A percentile compares a stretch with the other conserved stretches of the same genome.
phyloP scores from a whole-genome alignment of 2,888 invertebrate species.

The Trachelus tabidus region DNA sequence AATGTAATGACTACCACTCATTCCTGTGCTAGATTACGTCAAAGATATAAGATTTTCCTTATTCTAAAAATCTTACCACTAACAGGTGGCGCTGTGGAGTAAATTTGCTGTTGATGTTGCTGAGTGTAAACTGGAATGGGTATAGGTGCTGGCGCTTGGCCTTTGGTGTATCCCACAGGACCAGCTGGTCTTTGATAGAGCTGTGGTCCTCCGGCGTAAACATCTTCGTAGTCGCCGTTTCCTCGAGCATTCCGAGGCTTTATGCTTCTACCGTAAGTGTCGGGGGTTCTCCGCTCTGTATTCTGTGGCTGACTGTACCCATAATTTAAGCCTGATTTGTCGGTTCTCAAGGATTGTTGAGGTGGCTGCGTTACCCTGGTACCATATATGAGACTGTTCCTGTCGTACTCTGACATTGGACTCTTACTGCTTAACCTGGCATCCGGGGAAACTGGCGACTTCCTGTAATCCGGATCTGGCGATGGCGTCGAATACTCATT shows the following conservation, averaged over 20 bases:
- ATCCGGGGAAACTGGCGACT: conserved; percentile 52
- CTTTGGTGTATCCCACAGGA: conserved; percentile 45
- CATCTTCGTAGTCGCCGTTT: conserved; percentile 81
- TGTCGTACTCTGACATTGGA: conserved; percentile 51
- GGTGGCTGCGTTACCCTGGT: conserved; percentile 61
- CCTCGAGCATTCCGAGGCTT: conserved; percentile 65
- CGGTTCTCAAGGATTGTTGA: conserved; percentile 53
- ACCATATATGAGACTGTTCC: conserved; percentile 42
- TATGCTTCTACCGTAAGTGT: conserved; percentile 76
- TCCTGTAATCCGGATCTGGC: conserved; percentile 53
- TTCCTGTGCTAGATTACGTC: background rate
- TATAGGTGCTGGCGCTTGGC: conserved; percentile 51
- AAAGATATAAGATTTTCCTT: background rate
- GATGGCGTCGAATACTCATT: conserved; percentile 77
- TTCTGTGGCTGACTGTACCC: conserved; percentile 57
- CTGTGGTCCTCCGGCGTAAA: conserved; percentile 69
- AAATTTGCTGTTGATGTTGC: conserved; percentile 43
- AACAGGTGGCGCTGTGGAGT: conserved; percentile 31
- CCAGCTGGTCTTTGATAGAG: conserved; percentile 57
- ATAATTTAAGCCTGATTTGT: conserved; percentile 61
- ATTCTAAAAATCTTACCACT: conserved; percentile 30
- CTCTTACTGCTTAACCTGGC: conserved; percentile 48
- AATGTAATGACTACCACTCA: background rate
- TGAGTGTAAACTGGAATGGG: conserved; percentile 52
- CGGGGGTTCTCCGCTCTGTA: conserved; percentile 82